Conservation (phyloP, 92 coral and sea anemone genomes). For the Plumapathes pennacea region DNA sequence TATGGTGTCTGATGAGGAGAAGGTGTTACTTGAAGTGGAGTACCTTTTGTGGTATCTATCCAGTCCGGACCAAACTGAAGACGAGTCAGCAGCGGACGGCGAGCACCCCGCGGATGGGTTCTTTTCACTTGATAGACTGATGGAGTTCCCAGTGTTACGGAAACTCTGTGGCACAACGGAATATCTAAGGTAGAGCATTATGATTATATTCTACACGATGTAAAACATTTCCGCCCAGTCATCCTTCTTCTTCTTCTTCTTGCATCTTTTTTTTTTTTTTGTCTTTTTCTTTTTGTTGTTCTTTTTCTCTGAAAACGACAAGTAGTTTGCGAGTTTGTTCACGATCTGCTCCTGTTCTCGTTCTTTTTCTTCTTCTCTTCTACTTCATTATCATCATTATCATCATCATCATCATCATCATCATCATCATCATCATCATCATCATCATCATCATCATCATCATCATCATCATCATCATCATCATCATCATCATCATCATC, state of each 20-base stretch:
- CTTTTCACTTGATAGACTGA: conserved; percentile 59
- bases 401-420: conserved; percentile 1
- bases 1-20: conserved; percentile 58
- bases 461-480: conserved; percentile 1
- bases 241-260: not conserved
- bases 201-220: not conserved
- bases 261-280: not conserved
- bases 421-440: conserved; percentile 1
- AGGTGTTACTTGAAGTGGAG: conserved; percentile 70
- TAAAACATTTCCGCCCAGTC: not conserved
- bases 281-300: not conserved
- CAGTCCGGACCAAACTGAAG: conserved; percentile 23
- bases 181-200: conserved; percentile 37
- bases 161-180: conserved; percentile 69
- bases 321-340: not conserved
- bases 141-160: conserved; percentile 47
- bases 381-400: no score
- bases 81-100: conserved; percentile 19
- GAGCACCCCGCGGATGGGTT: conserved; percentile 7
- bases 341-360: no score
- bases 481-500: conserved; percentile 1
- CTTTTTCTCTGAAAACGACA: not conserved
- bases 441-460: conserved; percentile 1
- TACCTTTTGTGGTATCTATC: conserved; percentile 63
- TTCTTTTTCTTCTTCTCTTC: not conserved